These are phyloP conservation scores for Neomorphus geoffroyi DNA, from an alignment of 2,797 vertebrate species.

Conservation along the genomic window DNA sequence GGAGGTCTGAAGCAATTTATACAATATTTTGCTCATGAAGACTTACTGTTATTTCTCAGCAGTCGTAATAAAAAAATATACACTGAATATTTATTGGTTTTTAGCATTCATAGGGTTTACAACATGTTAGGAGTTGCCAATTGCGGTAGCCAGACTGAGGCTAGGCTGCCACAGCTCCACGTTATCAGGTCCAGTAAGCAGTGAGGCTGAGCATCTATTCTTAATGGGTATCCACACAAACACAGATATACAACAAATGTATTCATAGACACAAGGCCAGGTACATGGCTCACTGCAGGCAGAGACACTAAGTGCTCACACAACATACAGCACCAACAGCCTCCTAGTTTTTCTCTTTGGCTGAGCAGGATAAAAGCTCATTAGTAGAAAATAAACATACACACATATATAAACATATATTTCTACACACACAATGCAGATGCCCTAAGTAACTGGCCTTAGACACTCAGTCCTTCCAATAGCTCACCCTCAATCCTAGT, in stretches of 20 bases:
- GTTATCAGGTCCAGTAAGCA: neutral
- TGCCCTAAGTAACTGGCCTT: neutral
- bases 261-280: neutral
- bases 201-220: neutral
- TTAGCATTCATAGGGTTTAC: slow-evolving; percentile 9
- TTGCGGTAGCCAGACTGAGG: neutral
- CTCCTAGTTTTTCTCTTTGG: neutral
- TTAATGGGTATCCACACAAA: neutral
- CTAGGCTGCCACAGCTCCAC: neutral
- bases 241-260: neutral
- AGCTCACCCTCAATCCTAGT: neutral
- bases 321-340: neutral
- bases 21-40: neutral
- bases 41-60: slow-evolving; percentile 15
- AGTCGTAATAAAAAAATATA: slow-evolving; percentile 12
- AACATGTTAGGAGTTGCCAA: neutral
- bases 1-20: slow-evolving; percentile 26
- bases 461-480: neutral
- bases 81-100: neutral
- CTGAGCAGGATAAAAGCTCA: neutral
- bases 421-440: neutral
- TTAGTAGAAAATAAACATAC: neutral
- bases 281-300: neutral
- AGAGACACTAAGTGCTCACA: neutral
- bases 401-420: neutral